These are phyloP conservation scores for Drosophila paranaensis DNA, from an alignment of 2,888 invertebrate genomes.

Conservation along the genomic window DNA sequence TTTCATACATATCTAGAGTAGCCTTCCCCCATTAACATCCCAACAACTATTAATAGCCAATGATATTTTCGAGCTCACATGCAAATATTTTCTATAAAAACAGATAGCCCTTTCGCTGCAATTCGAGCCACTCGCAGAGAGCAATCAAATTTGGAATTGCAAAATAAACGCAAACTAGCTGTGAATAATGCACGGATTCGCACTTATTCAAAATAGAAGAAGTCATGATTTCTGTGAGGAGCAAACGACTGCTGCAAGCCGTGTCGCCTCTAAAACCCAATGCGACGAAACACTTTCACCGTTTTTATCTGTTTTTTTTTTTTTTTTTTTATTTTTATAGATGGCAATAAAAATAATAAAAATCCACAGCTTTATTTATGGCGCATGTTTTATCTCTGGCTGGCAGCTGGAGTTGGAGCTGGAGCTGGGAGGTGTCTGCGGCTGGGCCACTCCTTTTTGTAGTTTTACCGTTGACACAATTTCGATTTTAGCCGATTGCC, in stretches of 20 bases:
- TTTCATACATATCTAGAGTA: neutral
- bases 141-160: conserved; percentile 10
- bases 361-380: conserved; percentile 55
- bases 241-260: conserved; percentile 10
- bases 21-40: neutral
- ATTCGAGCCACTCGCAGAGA: neutral
- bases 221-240: conserved; percentile 9
- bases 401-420: neutral
- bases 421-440: conserved; percentile 9
- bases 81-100: neutral
- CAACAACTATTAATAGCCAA: neutral
- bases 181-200: conserved; percentile 25
- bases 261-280: conserved; percentile 32
- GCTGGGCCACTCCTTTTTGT: conserved; percentile 63
- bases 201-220: conserved; percentile 29
- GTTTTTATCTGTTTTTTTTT: conserved; percentile 6
- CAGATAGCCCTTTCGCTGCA: neutral
- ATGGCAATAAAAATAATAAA: conserved; percentile 53
- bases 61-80: neutral
- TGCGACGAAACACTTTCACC: conserved; percentile 20
- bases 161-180: conserved; percentile 21
- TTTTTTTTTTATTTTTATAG: conserved; percentile 27
- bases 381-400: conserved; percentile 41
- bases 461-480: conserved; percentile 60
- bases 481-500: conserved; percentile 47